These are phyloP conservation scores for Cyclargus thomasi DNA, from an alignment of 1,140 invertebrate genomes.

Conservation along the genomic window DNA sequence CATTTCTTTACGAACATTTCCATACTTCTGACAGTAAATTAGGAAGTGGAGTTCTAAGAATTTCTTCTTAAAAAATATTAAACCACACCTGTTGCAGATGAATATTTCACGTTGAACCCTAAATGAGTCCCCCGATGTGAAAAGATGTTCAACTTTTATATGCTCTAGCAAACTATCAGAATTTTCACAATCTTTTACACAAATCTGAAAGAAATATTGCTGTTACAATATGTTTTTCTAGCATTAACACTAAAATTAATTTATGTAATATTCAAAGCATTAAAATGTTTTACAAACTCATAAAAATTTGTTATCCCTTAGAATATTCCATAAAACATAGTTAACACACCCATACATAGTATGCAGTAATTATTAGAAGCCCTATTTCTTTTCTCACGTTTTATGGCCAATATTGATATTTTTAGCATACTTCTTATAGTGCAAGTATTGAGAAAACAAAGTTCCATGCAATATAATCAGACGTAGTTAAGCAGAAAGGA, in stretches of 20 bases:
- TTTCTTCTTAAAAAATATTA: constrained; percentile 50
- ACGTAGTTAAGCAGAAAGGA: too few species aligned
- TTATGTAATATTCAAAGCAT: too few species aligned
- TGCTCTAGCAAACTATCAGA: constrained; percentile 32
- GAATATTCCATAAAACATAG: too few species aligned
- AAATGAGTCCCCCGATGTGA: constrained; percentile 31
- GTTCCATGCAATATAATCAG: too few species aligned
- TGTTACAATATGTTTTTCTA: not conserved
- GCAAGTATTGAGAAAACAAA: too few species aligned
- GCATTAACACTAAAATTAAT: not conserved
- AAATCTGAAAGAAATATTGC: constrained; percentile 40
- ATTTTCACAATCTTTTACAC: constrained; percentile 25
- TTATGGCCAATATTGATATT: too few species aligned
- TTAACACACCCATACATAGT: too few species aligned
- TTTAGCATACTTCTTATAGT: too few species aligned
- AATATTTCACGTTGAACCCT: constrained; percentile 49
- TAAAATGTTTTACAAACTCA: too few species aligned
- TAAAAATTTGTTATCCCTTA: too few species aligned
- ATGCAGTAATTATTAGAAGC: too few species aligned
- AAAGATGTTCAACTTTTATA: constrained; percentile 41
- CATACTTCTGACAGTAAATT: constrained; percentile 14
- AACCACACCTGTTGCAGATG: constrained; percentile 40
- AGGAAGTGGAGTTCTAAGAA: constrained; percentile 38
- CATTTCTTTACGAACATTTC: constrained; percentile 1
- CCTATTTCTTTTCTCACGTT: too few species aligned